Conservation (phyloP, 2,888 invertebrate genomes). For the Bugula neritina region DNA sequence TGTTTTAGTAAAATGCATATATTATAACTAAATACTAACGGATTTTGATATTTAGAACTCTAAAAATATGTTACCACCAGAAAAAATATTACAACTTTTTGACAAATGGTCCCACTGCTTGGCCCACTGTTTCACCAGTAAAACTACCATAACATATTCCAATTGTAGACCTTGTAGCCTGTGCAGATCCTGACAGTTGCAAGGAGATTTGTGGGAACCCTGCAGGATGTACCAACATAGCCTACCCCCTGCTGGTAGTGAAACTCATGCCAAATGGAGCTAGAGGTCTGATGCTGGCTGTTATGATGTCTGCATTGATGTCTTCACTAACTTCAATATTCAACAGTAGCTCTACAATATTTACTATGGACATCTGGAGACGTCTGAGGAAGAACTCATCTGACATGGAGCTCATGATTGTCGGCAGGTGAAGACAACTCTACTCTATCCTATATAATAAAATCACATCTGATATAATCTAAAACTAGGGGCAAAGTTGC, state of each 20-base stretch:
- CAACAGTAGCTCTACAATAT: constrained; percentile 56
- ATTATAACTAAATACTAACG: too few species aligned
- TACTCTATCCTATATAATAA: too few species aligned
- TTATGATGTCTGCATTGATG: constrained; percentile 58
- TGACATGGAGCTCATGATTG: constrained; percentile 55
- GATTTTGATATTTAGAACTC: too few species aligned
- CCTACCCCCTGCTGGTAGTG: constrained; percentile 57
- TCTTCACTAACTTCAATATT: constrained; percentile 57
- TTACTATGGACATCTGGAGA: constrained; percentile 57
- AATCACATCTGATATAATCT: too few species aligned
- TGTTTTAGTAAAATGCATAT: too few species aligned
- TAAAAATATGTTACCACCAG: too few species aligned
- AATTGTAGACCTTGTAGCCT: constrained; percentile 55
- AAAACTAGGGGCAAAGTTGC: too few species aligned
- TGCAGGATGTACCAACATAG: constrained; percentile 57
- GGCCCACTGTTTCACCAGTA: too few species aligned
- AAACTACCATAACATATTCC: too few species aligned
- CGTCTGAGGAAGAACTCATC: constrained; percentile 48
- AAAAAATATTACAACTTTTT: too few species aligned
- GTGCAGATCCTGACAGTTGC: constrained; percentile 55
- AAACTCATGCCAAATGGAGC: constrained; percentile 55
- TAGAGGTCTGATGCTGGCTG: constrained; percentile 55
- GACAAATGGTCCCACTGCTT: too few species aligned
- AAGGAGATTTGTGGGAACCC: constrained; percentile 52
- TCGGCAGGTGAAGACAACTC: constrained; percentile 49